Evolutionary conservation across 2,113 vertebrate species (phyloP), one percentile per base, ranked within the genome.

Genomic region (Origma solitaria): DNA sequence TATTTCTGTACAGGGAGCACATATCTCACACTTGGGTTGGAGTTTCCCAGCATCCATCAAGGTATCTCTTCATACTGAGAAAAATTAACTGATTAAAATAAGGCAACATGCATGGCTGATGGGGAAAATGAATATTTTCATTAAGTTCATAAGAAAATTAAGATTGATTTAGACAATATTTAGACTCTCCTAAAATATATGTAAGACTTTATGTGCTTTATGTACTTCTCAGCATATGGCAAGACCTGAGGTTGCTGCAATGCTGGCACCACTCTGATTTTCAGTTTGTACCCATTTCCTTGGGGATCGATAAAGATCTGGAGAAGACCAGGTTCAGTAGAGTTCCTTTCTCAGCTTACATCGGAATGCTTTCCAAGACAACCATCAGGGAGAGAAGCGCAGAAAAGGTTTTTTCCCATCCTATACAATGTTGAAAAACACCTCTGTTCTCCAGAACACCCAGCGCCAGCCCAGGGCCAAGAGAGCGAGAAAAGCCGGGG

Each of bases 321-420:
- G 70, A 84, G 82, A 81, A 82, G 93, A 79, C 42, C 7, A 3
- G 0, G 3, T 35, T 84, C 20, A 38, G 60, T 2, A 45, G 37
- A 58, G 17, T 12, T 1, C 4, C 75, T 70, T 86, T 91, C 89
- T 92, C 61, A 95, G 58, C 27, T 94, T 96, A 86, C 88, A 64
- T 86, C 2, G 6, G 78, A 73, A 42, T 31, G 38, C 45, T 65
- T 87, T 57, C 70, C 0, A 0, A 94, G 89, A 95, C 90, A 88
- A 72, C 13, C 9, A 82, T 90, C 87, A 11, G 47, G 62, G 50
- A 86, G 16, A 28, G 88, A 80, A 92, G 62, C 30, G 79, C 54
- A 90, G 45, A 73, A 70, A 83, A 58, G 28, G 4, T 25, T 70
- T 77, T 92, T 96, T 81, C 75, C 80, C 79, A 94, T n/a, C 90